Evolutionary conservation across 2,888 invertebrate genomes (phyloP).

Genomic region (Boloria euphrosyne): DNA sequence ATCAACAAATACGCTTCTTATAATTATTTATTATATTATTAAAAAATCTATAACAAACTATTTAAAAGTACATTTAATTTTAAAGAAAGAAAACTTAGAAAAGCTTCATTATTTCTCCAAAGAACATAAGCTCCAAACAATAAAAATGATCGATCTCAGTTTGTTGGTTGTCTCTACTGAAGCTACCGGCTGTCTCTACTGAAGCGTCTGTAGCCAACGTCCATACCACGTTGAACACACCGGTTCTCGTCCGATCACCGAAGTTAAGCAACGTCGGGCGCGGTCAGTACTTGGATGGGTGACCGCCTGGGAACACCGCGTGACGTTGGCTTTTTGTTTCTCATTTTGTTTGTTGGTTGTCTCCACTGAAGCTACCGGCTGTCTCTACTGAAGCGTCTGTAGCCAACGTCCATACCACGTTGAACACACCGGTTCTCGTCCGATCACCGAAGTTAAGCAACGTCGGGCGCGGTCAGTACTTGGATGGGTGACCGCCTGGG

Average conservation of each 20-base stretch:
- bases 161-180: no score
- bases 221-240: constrained; percentile 75
- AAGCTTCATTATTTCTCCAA: background rate
- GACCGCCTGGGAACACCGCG: constrained; percentile 60
- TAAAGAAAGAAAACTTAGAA: no score
- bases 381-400: no score
- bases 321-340: constrained; percentile 36
- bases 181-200: no score
- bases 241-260: constrained; percentile 79
- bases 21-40: no score
- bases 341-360: no score
- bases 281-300: constrained; percentile 75
- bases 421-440: constrained; percentile 77
- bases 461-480: constrained; percentile 75
- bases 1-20: no score
- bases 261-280: constrained; percentile 77
- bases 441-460: constrained; percentile 78
- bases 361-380: no score
- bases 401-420: constrained; percentile 71
- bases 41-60: no score
- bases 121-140: background rate
- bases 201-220: no score
- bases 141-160: background rate
- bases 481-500: constrained; percentile 69
- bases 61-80: no score